These are phyloP conservation scores for Rhinogobius similis DNA, from an alignment of 2,113 vertebrate genomes.

Conservation along the genomic window DNA sequence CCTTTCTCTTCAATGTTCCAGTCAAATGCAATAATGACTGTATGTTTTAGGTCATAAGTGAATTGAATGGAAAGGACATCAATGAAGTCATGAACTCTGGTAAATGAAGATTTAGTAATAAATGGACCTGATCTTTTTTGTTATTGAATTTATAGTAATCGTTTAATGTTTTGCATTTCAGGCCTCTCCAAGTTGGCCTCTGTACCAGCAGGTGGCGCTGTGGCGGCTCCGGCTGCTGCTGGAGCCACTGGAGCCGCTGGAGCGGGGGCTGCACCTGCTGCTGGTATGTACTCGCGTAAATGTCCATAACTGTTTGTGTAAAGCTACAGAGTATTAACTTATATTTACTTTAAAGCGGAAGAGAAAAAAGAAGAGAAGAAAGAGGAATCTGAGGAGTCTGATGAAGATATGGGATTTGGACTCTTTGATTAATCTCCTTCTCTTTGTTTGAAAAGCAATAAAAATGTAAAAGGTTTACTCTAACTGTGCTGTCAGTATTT, in stretches of 20 bases:
- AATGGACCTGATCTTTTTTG: too few relatives aligned
- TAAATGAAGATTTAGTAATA: slow-evolving; percentile 21
- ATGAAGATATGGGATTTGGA: slow-evolving; percentile 86
- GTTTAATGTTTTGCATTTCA: slow-evolving; percentile 22
- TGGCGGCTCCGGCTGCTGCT: slow-evolving; percentile 66
- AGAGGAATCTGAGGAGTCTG: slow-evolving; percentile 83
- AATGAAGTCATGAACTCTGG: slow-evolving; percentile 74
- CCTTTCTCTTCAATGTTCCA: background rate
- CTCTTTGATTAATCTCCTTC: slow-evolving; percentile 81
- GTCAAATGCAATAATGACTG: background rate
- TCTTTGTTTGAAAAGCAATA: slow-evolving; percentile 73
- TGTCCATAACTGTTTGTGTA: background rate
- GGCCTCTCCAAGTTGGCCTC: slow-evolving; percentile 82
- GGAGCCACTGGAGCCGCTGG: slow-evolving; percentile 55
- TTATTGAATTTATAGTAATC: background rate
- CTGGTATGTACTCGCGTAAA: slow-evolving; percentile 58
- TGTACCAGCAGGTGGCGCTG: slow-evolving; percentile 82
- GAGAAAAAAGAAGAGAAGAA: slow-evolving; percentile 88
- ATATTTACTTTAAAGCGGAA: slow-evolving; percentile 70
- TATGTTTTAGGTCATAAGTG: slow-evolving; percentile 76
- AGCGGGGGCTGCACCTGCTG: slow-evolving; percentile 77
- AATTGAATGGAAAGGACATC: slow-evolving; percentile 79
- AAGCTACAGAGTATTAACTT: background rate
- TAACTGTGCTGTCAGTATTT: background rate
- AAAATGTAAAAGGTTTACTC: slow-evolving; percentile 76